Percentiles rank a stretch among this genome's conserved stretches.
These are phyloP conservation scores for Synanthedon andrenaeformis DNA, from an alignment of 2,888 invertebrate genomes.

Conservation along the genomic window DNA sequence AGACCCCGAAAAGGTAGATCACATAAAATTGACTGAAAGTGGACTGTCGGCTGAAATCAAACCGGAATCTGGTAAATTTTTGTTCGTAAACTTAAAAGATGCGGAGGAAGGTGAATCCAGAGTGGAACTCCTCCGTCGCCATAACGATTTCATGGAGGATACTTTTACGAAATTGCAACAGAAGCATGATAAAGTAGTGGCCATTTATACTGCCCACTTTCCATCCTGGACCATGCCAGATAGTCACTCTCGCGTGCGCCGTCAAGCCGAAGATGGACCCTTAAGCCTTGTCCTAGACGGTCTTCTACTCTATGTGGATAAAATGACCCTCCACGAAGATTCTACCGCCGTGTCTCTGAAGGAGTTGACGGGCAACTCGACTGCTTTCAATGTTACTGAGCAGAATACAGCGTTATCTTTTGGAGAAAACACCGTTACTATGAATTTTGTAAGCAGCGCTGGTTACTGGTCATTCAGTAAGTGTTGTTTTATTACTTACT, in stretches of 20 bases:
- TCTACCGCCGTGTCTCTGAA: neutral
- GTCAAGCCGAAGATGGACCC: slow-evolving; percentile 20
- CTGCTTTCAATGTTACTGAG: slow-evolving; percentile 11
- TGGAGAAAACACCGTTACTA: slow-evolving; percentile 20
- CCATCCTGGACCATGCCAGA: slow-evolving; percentile 58
- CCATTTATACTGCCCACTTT: slow-evolving; percentile 68
- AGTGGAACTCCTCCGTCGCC: slow-evolving; percentile 66
- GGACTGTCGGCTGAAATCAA: slow-evolving; percentile 41
- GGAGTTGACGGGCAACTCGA: slow-evolving; percentile 3
- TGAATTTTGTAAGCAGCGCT: slow-evolving; percentile 28
- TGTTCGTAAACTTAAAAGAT: slow-evolving; percentile 71
- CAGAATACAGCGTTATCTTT: slow-evolving; percentile 30
- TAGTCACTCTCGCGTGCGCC: slow-evolving; percentile 32
- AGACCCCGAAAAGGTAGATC: slow-evolving; percentile 38
- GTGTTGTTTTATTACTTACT: slow-evolving; percentile 9
- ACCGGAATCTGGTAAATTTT: slow-evolving; percentile 53
- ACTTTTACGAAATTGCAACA: slow-evolving; percentile 59
- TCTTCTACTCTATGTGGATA: slow-evolving; percentile 25
- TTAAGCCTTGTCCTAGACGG: slow-evolving; percentile 13
- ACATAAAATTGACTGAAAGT: slow-evolving; percentile 44
- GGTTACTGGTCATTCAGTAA: slow-evolving; percentile 61
- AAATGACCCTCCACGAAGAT: slow-evolving; percentile 11
- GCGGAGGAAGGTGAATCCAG: slow-evolving; percentile 68
- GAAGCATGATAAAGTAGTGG: slow-evolving; percentile 56
- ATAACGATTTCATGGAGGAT: slow-evolving; percentile 71